Percentiles rank a stretch among this genome's conserved stretches.
These are phyloP conservation scores for Heliocidaris erythrogramma DNA, from an alignment of 35 echinoderm and acorn worm species.

Conservation along the genomic window DNA sequence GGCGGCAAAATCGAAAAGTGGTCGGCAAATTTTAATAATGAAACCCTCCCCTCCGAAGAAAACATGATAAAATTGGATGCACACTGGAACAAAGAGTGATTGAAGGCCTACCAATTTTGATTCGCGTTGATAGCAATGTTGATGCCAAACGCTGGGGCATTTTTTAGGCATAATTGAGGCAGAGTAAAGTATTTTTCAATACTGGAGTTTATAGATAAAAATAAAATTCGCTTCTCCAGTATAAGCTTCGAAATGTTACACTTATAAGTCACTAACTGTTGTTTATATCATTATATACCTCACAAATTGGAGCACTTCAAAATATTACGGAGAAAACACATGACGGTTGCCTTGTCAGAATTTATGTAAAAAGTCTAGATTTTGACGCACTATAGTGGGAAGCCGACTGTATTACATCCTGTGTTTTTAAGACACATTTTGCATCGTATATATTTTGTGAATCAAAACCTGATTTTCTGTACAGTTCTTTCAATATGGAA, in stretches of 20 bases:
- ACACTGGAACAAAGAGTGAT: too few relatives aligned
- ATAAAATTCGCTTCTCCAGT: background rate
- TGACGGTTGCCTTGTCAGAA: background rate
- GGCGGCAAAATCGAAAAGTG: too few relatives aligned
- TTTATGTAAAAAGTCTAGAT: too few relatives aligned
- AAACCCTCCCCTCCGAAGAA: too few relatives aligned
- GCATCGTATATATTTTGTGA: background rate
- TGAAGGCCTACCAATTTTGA: too few relatives aligned
- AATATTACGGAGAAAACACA: background rate
- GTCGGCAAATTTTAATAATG: too few relatives aligned
- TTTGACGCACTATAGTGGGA: background rate
- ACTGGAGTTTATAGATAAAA: background rate
- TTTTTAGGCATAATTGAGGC: too few relatives aligned
- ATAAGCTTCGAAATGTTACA: background rate
- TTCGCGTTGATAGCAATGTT: too few relatives aligned
- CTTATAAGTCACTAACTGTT: background rate
- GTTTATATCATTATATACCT: background rate
- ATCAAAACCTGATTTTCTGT: background rate
- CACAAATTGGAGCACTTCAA: background rate
- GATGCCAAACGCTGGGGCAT: too few relatives aligned
- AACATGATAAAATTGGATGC: too few relatives aligned
- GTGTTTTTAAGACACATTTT: background rate
- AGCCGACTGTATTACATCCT: background rate
- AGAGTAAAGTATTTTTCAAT: too few relatives aligned
- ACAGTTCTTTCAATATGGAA: conserved; percentile 11